A percentile compares a stretch with the other conserved stretches of the same genome.
Conservation (phyloP, 2,113 vertebrate genomes). For the Scomber japonicus region DNA sequence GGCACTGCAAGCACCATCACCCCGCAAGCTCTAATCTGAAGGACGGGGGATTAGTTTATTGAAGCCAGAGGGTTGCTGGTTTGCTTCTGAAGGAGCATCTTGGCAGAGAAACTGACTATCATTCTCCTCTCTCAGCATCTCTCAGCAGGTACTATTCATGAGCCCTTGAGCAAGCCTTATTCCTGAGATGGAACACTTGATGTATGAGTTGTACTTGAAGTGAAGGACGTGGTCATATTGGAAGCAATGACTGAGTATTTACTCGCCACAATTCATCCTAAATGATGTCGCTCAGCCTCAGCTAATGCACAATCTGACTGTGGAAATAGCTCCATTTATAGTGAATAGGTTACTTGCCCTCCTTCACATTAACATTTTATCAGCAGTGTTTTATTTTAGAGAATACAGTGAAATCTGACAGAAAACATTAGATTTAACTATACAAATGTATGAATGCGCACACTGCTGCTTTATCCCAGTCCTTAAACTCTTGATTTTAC, state of each 20-base stretch:
- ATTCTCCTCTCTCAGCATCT: not conserved
- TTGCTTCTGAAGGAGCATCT: slow-evolving; percentile 25
- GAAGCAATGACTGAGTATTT: slow-evolving; percentile 29
- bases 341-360: not conserved
- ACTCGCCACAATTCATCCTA: slow-evolving; percentile 31
- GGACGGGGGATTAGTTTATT: slow-evolving; percentile 14
- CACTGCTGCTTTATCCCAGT: no score
- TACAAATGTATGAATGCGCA: no score
- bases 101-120: slow-evolving; percentile 24
- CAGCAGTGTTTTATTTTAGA: not conserved
- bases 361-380: slow-evolving; percentile 2
- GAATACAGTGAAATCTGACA: not conserved
- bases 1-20: slow-evolving; percentile 6
- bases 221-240: slow-evolving; percentile 34
- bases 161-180: slow-evolving; percentile 53
- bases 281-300: slow-evolving; percentile 15
- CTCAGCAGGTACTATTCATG: slow-evolving; percentile 40
- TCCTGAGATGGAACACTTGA: slow-evolving; percentile 39
- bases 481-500: no score
- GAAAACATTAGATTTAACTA: not conserved
- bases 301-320: slow-evolving; percentile 4
- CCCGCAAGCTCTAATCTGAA: slow-evolving; percentile 4
- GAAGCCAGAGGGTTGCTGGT: slow-evolving; percentile 41
- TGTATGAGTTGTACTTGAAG: slow-evolving; percentile 38
- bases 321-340: slow-evolving; percentile 13